Base-by-base conservation (phyloP, 1,140 invertebrate species). In the Octopus bimaculoides region DNA sequence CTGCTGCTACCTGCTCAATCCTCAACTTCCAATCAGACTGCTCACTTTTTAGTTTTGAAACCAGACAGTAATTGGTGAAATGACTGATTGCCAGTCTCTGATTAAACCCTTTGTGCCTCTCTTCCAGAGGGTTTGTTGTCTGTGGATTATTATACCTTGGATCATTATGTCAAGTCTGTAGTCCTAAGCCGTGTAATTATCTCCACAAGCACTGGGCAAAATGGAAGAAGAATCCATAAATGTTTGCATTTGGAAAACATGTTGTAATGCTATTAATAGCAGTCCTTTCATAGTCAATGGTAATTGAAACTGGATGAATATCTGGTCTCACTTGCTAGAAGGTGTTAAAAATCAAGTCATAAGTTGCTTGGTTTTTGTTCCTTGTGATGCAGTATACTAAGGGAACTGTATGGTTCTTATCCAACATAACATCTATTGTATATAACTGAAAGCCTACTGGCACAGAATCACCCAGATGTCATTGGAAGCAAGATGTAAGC, bases 261-360 rank as follows among this genome's bases (percentile, higher is more conserved):
- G 73, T 4, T 74, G 73, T 74, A 20, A 26, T 74, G 73, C 73
- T 74, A 74, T 74, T 74, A 74, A 74, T 10, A 74, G 73, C 73
- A 10, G 41, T 20, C 41, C 20, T 74, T 74, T 74, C 73, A 74
- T 74, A 74, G 73, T 74, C 10, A 12, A 26, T 74, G 20, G 73
- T 74, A 52, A 74, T 20, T 74, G 73, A 74, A 74, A 26, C 73
- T 20, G 73, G 73, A 74, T 74, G 1, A 74, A 74, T 10, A 74
- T 74, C 73, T 74, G 73, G 4, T 74, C 73, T 74, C 20, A 74
- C 20, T 17, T 52, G 41, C 73, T 74, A 3, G 73, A 74, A 4
- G 2, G 73, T 74, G 73, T 74, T 74, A 74, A 74, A 74, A 74
- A 74, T 74, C 73, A 74, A 74, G 20, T 74, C 73, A 74, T 74